These are phyloP conservation scores for Thalpophila matura DNA, from an alignment of 2,888 invertebrate genomes.

Conservation along the genomic window DNA sequence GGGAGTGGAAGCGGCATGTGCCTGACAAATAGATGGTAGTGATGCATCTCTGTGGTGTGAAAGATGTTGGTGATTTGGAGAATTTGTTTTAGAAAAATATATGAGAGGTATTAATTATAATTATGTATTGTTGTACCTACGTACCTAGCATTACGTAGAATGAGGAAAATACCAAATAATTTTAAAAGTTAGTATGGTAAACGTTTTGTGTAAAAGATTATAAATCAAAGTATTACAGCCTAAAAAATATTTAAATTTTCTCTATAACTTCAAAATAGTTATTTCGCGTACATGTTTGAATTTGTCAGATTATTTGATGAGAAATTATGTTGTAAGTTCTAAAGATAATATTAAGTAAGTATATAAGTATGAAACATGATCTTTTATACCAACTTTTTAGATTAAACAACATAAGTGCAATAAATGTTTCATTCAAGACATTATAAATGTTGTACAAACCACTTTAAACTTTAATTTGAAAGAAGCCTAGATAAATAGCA, in stretches of 20 bases:
- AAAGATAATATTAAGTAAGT: too few relatives aligned
- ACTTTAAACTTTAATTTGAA: neutral
- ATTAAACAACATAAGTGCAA: conserved; percentile 21
- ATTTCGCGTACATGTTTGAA: too few relatives aligned
- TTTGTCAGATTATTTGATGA: neutral
- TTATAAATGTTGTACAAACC: conserved; percentile 9
- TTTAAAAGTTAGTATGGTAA: too few relatives aligned
- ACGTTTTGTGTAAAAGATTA: too few relatives aligned
- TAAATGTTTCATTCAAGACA: conserved; percentile 22
- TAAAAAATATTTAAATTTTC: too few relatives aligned
- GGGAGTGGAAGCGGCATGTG: conserved; percentile 23
- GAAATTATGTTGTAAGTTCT: conserved; percentile 7
- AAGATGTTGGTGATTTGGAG: neutral
- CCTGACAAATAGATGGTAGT: conserved; percentile 38
- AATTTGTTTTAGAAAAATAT: too few relatives aligned
- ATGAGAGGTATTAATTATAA: too few relatives aligned
- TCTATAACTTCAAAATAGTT: too few relatives aligned
- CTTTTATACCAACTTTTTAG: conserved; percentile 20
- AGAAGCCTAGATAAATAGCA: neutral
- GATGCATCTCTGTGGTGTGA: conserved; percentile 34
- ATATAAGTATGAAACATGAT: conserved; percentile 14
- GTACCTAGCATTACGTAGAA: too few relatives aligned
- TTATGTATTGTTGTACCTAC: too few relatives aligned
- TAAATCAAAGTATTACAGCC: too few relatives aligned
- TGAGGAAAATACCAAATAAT: too few relatives aligned